Conservation (phyloP, 1,140 invertebrate genomes). For the Mactra quadrangularis region DNA sequence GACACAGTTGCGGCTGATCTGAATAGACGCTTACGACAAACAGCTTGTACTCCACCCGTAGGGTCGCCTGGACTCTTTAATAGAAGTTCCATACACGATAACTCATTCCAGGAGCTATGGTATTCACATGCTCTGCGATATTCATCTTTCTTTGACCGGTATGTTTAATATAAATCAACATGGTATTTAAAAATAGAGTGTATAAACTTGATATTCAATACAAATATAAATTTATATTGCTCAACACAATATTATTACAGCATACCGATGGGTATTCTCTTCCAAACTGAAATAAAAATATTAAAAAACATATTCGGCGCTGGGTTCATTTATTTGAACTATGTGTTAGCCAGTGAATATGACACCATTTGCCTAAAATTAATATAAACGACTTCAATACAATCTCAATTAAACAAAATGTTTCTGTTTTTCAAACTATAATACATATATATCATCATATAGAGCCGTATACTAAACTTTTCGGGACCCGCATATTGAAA, state of each 20-base stretch:
- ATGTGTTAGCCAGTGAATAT: too few relatives aligned
- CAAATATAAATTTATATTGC: neutral
- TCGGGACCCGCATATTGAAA: too few relatives aligned
- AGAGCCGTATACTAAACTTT: too few relatives aligned
- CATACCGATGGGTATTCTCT: neutral
- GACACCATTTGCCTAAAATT: too few relatives aligned
- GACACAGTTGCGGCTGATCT: conserved; percentile 30
- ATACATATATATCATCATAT: too few relatives aligned
- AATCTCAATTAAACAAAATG: too few relatives aligned
- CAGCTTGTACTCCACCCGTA: neutral
- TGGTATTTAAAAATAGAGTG: neutral
- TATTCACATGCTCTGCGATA: conserved; percentile 33
- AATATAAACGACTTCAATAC: too few relatives aligned
- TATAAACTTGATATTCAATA: neutral
- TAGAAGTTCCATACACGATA: neutral
- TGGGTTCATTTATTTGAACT: too few relatives aligned
- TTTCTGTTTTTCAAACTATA: too few relatives aligned
- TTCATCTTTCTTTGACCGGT: conserved; percentile 24
- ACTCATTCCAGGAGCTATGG: conserved; percentile 20
- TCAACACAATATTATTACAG: neutral
- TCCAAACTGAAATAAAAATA: neutral
- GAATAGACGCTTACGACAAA: conserved; percentile 12
- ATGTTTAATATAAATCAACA: neutral
- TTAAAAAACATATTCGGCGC: too few relatives aligned
- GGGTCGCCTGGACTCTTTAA: neutral